Evolutionary conservation across 2,888 invertebrate genomes (phyloP).

Genomic region (Cheilosia vulpina): DNA sequence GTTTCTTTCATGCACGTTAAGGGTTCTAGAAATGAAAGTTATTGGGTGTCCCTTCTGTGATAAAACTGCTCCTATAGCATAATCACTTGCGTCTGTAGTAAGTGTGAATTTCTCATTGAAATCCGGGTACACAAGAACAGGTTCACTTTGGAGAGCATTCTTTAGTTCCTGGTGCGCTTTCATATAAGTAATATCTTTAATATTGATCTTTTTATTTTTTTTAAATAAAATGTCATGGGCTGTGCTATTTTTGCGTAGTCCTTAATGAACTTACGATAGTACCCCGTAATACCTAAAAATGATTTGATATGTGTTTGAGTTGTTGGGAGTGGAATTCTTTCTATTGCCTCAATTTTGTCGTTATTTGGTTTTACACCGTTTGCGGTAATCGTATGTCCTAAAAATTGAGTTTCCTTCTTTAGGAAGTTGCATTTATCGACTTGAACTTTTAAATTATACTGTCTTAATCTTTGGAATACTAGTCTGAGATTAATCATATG

Average conservation of each 20-base stretch:
- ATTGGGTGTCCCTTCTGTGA: not conserved
- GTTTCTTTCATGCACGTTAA: slow-evolving; percentile 7
- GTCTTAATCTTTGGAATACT: slow-evolving; percentile 66
- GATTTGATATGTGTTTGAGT: slow-evolving; percentile 76
- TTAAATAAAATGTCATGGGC: not conserved
- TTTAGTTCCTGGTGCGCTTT: slow-evolving; percentile 1
- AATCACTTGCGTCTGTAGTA: slow-evolving; percentile 9
- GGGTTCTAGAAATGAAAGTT: not conserved
- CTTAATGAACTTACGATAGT: slow-evolving; percentile 65
- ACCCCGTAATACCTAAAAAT: slow-evolving; percentile 44
- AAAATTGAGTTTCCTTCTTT: slow-evolving; percentile 68
- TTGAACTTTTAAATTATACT: slow-evolving; percentile 76
- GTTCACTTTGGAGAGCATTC: slow-evolving; percentile 1
- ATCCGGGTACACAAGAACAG: not conserved
- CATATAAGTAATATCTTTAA: not conserved
- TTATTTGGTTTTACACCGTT: slow-evolving; percentile 78
- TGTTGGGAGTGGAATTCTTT: slow-evolving; percentile 75
- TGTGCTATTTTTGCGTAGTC: slow-evolving; percentile 47
- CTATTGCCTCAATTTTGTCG: slow-evolving; percentile 76
- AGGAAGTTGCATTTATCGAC: too few relatives aligned
- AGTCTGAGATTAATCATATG: slow-evolving; percentile 62
- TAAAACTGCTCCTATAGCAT: slow-evolving; percentile 17
- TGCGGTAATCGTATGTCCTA: slow-evolving; percentile 78
- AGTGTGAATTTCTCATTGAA: slow-evolving; percentile 3
- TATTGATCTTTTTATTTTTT: slow-evolving; percentile 4